Base-by-base conservation (phyloP, 2,113 vertebrate species). In the Perca flavescens region DNA sequence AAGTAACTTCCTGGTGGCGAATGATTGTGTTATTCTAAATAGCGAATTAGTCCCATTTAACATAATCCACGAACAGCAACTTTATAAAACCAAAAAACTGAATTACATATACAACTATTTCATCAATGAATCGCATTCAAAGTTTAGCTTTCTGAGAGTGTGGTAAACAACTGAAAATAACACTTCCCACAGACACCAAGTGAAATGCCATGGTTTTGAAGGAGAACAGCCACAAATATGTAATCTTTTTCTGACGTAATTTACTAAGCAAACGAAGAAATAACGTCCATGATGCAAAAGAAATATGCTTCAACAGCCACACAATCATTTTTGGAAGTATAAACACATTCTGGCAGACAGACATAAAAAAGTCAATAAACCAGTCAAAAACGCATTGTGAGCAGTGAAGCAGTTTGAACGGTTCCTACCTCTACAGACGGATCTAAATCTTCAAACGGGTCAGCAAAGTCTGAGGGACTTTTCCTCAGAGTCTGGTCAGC, bases 401-500 rank as follows among this genome's bases (percentile, higher is more conserved):
- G 1, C 3, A 47, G 13, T 25, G 0, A 46, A 46, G 12, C 2
- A 43, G 11, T n/a, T 21, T 43, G 6, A 9, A 16, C 16, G 8
- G n/a, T 28, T 49, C 89, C 74, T 21, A 89, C 28, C 73, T 77
- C 79, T 5, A 17, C 16, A 46, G 74, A 75, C 1, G 43, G 8
- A 1, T 14, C 62, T 10, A 25, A 28, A 25, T 66, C 63, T 5
- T 12, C 54, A 50, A 79, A 74, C 0, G 13, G 21, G 1, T 79
- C 70, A 56, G 19, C 14, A 49, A 75, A 78, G 49, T 82, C 76
- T 22, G 80, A 88, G 47, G 64, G 72, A 22, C 79, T 68, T 68
- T 81, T 81, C 78, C 47, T 74, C 60, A 75, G 61, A 54, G 73
- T 75, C 60, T 75, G 72, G 58, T 74, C 74, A 65, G 74, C 74